Conservation (phyloP, 2,888 invertebrate genomes). For the Geotrupes spiniger region DNA sequence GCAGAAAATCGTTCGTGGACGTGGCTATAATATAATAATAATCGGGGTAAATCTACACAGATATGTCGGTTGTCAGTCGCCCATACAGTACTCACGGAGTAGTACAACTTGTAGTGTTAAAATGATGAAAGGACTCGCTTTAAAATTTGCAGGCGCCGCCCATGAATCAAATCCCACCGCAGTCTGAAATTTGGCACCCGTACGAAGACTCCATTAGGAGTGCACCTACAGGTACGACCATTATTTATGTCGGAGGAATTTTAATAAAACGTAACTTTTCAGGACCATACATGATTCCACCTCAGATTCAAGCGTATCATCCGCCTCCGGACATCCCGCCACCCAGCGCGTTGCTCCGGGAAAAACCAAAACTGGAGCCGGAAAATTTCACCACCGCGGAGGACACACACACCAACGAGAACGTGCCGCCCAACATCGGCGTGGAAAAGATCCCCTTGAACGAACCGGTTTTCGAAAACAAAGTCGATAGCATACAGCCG, state of each 20-base stretch:
- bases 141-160: slow-evolving; percentile 22
- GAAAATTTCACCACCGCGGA: slow-evolving; percentile 15
- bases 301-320: slow-evolving; percentile 15
- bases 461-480: slow-evolving; percentile 23
- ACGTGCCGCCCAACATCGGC: slow-evolving; percentile 30
- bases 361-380: slow-evolving; percentile 13
- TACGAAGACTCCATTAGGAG: slow-evolving; percentile 29
- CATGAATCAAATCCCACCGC: slow-evolving; percentile 42
- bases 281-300: slow-evolving; percentile 19
- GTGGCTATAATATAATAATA: no score
- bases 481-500: slow-evolving; percentile 20
- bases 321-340: slow-evolving; percentile 16
- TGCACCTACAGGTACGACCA: slow-evolving; percentile 14
- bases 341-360: slow-evolving; percentile 17
- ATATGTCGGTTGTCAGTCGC: no score
- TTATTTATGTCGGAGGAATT: neutral
- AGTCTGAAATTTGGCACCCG: slow-evolving; percentile 45
- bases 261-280: neutral
- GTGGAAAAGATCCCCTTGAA: slow-evolving; percentile 17
- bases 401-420: slow-evolving; percentile 34
- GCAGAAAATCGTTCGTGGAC: no score
- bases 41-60: no score
- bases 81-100: no score
- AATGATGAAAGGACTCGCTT: no score
- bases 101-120: no score